A percentile compares a stretch with the other conserved stretches of the same genome.
These are phyloP conservation scores for Cyphomyrus discorhynchus DNA, from an alignment of 2,113 vertebrate genomes.

Conservation along the genomic window DNA sequence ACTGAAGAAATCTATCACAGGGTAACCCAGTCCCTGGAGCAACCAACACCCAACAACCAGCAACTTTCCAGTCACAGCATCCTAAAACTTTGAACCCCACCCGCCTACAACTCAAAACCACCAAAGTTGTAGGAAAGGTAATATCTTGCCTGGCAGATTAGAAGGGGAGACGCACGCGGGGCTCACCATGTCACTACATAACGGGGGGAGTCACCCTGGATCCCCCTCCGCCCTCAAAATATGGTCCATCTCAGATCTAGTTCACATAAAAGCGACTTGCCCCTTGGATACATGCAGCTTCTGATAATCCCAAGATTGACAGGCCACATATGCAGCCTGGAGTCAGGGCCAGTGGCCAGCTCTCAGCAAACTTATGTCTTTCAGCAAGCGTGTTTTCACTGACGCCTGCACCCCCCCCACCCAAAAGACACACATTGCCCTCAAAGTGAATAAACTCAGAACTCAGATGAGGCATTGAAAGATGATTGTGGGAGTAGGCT, in stretches of 20 bases:
- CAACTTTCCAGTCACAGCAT: not conserved
- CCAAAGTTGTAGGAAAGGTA: not conserved
- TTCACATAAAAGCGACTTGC: not conserved
- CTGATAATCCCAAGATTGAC: not conserved
- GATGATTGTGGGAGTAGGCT: constrained; percentile 26
- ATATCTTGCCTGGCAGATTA: not conserved
- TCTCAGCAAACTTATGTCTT: not conserved
- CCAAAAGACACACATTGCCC: not conserved
- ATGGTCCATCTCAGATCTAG: not conserved
- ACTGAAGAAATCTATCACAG: too few species aligned
- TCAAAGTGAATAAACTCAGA: constrained; percentile 45
- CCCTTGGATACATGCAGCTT: not conserved
- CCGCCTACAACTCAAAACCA: not conserved
- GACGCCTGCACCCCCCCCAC: too few species aligned
- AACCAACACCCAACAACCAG: not conserved
- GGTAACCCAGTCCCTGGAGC: not conserved
- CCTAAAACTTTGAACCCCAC: not conserved
- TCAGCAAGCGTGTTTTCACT: not conserved
- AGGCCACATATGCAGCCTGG: not conserved
- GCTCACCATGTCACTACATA: not conserved
- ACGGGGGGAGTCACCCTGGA: not conserved
- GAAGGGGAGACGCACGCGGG: not conserved
- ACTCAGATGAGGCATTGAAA: constrained; percentile 48
- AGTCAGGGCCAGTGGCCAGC: too few species aligned
- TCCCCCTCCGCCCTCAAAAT: not conserved